Percentiles rank a stretch among this genome's conserved stretches.
These are phyloP conservation scores for Agriopis aurantiaria DNA, from an alignment of 2,888 invertebrate genomes.

Conservation along the genomic window DNA sequence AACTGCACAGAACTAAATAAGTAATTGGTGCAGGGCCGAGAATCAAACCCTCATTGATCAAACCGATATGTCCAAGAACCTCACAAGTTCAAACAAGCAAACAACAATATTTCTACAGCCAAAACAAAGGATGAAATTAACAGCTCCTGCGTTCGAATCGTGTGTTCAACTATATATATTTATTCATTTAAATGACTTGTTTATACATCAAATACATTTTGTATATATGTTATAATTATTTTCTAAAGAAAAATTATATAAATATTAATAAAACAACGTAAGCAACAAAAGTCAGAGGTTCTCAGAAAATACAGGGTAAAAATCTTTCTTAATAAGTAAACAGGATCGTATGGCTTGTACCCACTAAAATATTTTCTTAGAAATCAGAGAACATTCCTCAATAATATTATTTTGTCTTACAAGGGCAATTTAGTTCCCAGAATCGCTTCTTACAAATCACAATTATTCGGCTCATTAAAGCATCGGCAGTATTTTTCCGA, in stretches of 20 bases:
- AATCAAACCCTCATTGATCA: too few relatives aligned
- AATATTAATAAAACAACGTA: not conserved
- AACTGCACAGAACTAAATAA: too few relatives aligned
- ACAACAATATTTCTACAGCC: too few relatives aligned
- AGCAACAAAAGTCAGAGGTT: not conserved
- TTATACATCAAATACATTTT: too few relatives aligned
- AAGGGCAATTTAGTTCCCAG: slow-evolving; percentile 16
- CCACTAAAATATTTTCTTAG: slow-evolving; percentile 6
- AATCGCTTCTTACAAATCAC: slow-evolving; percentile 19
- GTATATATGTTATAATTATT: not conserved
- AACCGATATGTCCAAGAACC: too few relatives aligned
- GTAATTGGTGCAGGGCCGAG: too few relatives aligned
- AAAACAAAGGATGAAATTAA: too few relatives aligned
- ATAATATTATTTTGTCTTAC: slow-evolving; percentile 22
- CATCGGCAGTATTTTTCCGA: slow-evolving; percentile 16
- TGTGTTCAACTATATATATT: not conserved
- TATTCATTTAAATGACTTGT: too few relatives aligned
- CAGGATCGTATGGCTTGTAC: not conserved
- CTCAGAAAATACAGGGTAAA: slow-evolving; percentile 8
- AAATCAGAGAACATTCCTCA: slow-evolving; percentile 16
- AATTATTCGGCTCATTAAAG: slow-evolving; percentile 31
- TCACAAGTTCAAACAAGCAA: too few relatives aligned
- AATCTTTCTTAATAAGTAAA: not conserved
- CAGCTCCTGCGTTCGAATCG: not conserved
- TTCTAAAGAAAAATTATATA: not conserved